Percentiles rank a stretch among this genome's conserved stretches.
Evolutionary conservation across 2,113 vertebrate species (phyloP).

Genomic region (human): GRCh38 chr5:5449501-5450000

Average conservation of each 20-base stretch:
- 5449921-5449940: accelerated
- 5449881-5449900: neutral
- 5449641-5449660: too few species aligned
- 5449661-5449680: neutral
- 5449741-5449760: neutral
- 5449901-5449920: accelerated
- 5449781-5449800: neutral
- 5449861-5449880: neutral
- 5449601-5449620: neutral
- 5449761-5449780: neutral
- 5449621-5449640: neutral
- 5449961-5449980: neutral
- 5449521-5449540: neutral
- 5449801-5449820: neutral
- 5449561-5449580: neutral
- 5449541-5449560: neutral
- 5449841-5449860: neutral
- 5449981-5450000: neutral
- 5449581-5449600: neutral
- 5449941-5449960: neutral
- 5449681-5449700: neutral
- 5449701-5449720: accelerated
- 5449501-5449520: neutral
- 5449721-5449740: neutral
- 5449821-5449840: neutral